These are phyloP conservation scores for Drosophila prosaltans DNA, from an alignment of 1,140 invertebrate genomes.

Conservation along the genomic window DNA sequence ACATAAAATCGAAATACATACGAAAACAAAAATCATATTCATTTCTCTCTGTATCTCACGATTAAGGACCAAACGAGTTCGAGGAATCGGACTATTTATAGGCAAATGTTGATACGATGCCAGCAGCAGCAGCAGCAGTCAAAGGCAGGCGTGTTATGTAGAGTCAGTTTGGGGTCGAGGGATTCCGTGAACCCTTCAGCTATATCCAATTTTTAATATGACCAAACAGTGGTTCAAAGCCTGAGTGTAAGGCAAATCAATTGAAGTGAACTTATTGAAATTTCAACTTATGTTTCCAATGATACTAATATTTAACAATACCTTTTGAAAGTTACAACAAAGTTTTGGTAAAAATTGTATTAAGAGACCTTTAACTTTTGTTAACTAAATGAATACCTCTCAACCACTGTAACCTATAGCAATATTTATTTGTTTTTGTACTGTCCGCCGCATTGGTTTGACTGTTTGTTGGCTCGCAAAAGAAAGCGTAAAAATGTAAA, in stretches of 20 bases:
- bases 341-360: no score
- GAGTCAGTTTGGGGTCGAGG: slow-evolving; percentile 23
- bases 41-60: slow-evolving; percentile 42
- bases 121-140: slow-evolving; percentile 55
- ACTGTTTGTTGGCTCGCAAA: slow-evolving; percentile 36
- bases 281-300: no score
- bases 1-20: slow-evolving; percentile 30
- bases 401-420: slow-evolving; percentile 41
- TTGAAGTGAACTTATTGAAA: no score
- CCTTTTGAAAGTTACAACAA: no score
- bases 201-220: background rate
- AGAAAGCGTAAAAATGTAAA: slow-evolving; percentile 31
- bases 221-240: background rate
- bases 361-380: background rate
- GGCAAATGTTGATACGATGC: slow-evolving; percentile 67
- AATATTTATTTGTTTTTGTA: slow-evolving; percentile 66
- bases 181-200: background rate
- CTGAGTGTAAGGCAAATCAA: background rate
- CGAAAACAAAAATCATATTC: slow-evolving; percentile 44
- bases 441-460: slow-evolving; percentile 34
- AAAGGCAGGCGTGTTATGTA: slow-evolving; percentile 3
- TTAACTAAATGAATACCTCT: background rate
- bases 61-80: slow-evolving; percentile 47
- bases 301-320: no score
- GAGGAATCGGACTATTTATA: slow-evolving; percentile 42